These are phyloP conservation scores for Cryptus armator DNA, from an alignment of 2,888 invertebrate genomes.

Conservation along the genomic window DNA sequence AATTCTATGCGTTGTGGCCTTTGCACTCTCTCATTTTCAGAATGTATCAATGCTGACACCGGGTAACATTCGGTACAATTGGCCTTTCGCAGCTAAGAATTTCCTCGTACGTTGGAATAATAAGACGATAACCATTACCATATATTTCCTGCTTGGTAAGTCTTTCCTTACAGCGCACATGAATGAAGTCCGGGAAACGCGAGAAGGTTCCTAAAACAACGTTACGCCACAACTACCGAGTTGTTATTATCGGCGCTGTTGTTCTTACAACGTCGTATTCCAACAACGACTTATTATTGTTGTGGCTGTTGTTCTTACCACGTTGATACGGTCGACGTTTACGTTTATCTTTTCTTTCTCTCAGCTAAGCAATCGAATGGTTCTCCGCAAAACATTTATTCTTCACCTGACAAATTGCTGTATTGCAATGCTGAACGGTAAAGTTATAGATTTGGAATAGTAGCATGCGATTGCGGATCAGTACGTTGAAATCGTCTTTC, in stretches of 20 bases:
- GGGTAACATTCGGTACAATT: not conserved
- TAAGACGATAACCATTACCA: too few species aligned
- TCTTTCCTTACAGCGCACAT: not conserved
- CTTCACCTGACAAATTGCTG: not conserved
- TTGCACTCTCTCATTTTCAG: not conserved
- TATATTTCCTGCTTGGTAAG: too few species aligned
- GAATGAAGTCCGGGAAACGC: not conserved
- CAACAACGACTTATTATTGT: not conserved
- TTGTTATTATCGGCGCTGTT: not conserved
- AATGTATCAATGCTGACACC: not conserved
- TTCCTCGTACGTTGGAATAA: not conserved
- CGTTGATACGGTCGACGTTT: not conserved
- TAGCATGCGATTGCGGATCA: not conserved
- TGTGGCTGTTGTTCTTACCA: not conserved
- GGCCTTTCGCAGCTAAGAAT: not conserved
- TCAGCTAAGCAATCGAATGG: not conserved
- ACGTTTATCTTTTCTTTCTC: not conserved
- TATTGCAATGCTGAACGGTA: not conserved
- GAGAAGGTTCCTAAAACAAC: slow-evolving; percentile 11
- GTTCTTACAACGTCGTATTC: not conserved
- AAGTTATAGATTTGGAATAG: not conserved
- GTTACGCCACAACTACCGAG: not conserved
- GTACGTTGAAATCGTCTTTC: not conserved
- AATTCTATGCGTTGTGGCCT: slow-evolving; percentile 10
- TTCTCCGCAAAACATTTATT: not conserved